Evolutionary conservation across 1,140 invertebrate genomes (phyloP).

Genomic region (Riptortus pedestris): DNA sequence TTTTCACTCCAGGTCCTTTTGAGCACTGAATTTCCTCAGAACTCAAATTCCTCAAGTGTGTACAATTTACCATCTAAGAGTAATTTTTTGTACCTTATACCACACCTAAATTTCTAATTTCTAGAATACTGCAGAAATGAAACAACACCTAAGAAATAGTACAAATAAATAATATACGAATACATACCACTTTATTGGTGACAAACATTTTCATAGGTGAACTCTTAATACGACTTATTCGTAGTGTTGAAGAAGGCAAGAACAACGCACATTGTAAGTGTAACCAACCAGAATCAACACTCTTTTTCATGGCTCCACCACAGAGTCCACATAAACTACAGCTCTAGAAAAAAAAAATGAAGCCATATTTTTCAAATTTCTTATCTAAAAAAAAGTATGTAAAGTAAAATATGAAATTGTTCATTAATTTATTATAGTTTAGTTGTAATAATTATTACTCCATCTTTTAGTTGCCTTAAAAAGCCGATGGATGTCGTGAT

Average conservation of each 20-base stretch:
- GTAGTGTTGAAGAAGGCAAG: slow-evolving; percentile 36
- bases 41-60: too few relatives aligned
- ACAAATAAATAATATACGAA: too few relatives aligned
- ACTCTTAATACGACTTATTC: slow-evolving; percentile 36
- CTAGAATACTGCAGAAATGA: not conserved
- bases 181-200: not conserved
- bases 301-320: slow-evolving; percentile 52
- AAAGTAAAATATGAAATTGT: too few relatives aligned
- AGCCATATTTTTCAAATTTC: too few relatives aligned
- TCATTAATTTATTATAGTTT: too few relatives aligned
- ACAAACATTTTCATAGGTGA: slow-evolving; percentile 24
- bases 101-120: not conserved
- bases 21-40: too few relatives aligned
- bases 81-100: slow-evolving; percentile 22
- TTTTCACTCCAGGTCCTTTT: too few relatives aligned
- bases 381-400: too few relatives aligned
- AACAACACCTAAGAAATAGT: too few relatives aligned
- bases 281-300: slow-evolving; percentile 46
- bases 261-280: slow-evolving; percentile 44
- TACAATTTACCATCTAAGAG: slow-evolving; percentile 37
- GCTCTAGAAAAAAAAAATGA: slow-evolving; percentile 34
- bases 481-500: too few relatives aligned
- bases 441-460: too few relatives aligned
- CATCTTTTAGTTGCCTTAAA: too few relatives aligned
- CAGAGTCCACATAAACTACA: slow-evolving; percentile 38